These are phyloP conservation scores for Tetragonula clypearis DNA, from an alignment of 1,140 invertebrate species.

Conservation along the genomic window DNA sequence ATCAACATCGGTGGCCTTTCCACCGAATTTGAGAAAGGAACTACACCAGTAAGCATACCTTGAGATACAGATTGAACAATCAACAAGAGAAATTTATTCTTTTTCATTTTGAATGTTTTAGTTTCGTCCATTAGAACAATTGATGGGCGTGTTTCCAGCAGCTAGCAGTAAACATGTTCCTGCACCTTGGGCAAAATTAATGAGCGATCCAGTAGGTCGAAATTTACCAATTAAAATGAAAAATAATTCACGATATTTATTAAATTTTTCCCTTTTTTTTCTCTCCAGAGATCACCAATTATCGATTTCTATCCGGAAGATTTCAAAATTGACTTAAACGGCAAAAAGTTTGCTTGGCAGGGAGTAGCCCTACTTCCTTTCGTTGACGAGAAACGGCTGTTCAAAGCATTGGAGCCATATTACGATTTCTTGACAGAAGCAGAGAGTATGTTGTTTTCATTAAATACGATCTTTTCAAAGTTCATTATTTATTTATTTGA, in stretches of 20 bases:
- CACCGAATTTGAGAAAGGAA: constrained; percentile 94
- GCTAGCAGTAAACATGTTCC: constrained; percentile 97
- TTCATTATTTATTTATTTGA: neutral
- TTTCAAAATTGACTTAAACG: constrained; percentile 99
- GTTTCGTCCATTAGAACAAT: constrained; percentile 98
- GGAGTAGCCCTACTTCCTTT: constrained; percentile 99
- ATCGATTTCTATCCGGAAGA: constrained; percentile 99
- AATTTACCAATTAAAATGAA: neutral
- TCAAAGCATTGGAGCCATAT: constrained; percentile 92
- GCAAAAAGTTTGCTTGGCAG: constrained; percentile 99
- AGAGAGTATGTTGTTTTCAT: constrained; percentile 85
- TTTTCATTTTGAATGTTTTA: constrained; percentile 78
- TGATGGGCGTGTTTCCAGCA: constrained; percentile 99
- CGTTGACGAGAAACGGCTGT: constrained; percentile 96
- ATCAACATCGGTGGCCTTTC: constrained; percentile 93
- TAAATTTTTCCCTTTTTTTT: neutral
- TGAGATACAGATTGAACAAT: neutral
- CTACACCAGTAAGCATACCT: constrained; percentile 88
- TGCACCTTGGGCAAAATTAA: constrained; percentile 95
- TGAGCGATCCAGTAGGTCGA: constrained; percentile 92
- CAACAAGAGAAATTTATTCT: neutral
- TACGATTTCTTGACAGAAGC: constrained; percentile 90
- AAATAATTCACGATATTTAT: neutral
- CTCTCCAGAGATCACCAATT: constrained; percentile 94
- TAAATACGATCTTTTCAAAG: neutral